phyloP scores from a whole-genome alignment of 1,140 invertebrate genomes.

The Ridgeia piscesae region DNA sequence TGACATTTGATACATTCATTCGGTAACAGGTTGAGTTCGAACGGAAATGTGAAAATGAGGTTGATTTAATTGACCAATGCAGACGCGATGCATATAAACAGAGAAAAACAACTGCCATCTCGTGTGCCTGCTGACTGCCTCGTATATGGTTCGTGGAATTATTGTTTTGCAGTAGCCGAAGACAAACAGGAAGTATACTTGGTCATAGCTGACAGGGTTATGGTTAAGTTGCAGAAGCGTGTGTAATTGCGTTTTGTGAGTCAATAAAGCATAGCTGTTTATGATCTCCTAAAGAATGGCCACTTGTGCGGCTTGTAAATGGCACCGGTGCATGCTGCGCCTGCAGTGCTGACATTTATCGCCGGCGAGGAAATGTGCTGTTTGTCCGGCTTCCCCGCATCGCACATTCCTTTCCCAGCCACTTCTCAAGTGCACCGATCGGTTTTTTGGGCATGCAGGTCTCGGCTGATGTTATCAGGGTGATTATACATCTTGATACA shows the following conservation, averaged over 20 bases:
- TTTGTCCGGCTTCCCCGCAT: conserved; percentile 6
- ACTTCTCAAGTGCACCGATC: background rate
- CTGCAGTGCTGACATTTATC: background rate
- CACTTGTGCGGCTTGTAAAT: background rate
- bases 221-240: background rate
- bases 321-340: background rate
- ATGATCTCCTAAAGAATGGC: background rate
- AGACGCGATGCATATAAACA: background rate
- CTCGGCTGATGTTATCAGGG: background rate
- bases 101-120: background rate
- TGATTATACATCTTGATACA: background rate
- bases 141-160: background rate
- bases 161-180: background rate
- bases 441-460: background rate
- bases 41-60: background rate
- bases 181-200: background rate
- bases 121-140: background rate
- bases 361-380: background rate
- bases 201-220: background rate
- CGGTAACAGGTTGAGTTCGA: background rate
- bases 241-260: background rate
- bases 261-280: background rate
- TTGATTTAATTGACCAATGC: background rate
- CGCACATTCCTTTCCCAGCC: background rate
- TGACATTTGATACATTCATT: background rate